A percentile compares a stretch with the other conserved stretches of the same genome.
phyloP scores from a whole-genome alignment of 2,113 vertebrate species.

The Nothoprocta perdicaria region DNA sequence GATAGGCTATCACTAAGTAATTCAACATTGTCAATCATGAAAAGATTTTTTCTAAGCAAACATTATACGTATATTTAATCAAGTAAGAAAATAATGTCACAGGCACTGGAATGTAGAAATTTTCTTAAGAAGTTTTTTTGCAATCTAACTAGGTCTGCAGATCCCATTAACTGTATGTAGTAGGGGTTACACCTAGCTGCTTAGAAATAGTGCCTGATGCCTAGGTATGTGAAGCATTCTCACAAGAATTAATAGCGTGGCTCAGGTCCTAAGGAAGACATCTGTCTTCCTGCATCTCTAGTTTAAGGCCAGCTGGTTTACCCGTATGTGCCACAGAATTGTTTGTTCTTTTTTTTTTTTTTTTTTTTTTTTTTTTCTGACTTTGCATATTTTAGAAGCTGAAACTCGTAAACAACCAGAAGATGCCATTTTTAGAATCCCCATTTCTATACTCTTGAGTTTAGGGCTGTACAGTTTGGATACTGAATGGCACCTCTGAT shows the following conservation, averaged over 20 bases:
- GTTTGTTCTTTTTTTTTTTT: not conserved
- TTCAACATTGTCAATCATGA: not conserved
- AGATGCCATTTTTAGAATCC: not conserved
- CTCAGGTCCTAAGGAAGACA: not conserved
- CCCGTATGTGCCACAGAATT: not conserved
- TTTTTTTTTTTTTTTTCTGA: not conserved
- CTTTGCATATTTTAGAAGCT: not conserved
- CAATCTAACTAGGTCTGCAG: not conserved
- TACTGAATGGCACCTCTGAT: not conserved
- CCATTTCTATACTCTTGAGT: not conserved
- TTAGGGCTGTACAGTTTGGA: not conserved
- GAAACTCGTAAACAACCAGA: not conserved
- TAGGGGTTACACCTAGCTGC: fast-evolving
- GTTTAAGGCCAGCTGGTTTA: not conserved
- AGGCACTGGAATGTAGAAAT: not conserved
- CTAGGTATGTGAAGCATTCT: not conserved
- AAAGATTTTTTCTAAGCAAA: not conserved
- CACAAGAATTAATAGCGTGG: not conserved
- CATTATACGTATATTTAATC: not conserved
- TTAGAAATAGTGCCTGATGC: not conserved
- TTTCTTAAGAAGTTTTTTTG: fast-evolving
- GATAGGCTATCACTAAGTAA: not conserved
- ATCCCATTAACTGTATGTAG: not conserved
- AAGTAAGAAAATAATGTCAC: not conserved
- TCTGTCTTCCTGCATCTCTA: not conserved